Evolutionary conservation across 2,113 vertebrate species (phyloP), one percentile per base, ranked within the genome.

Genomic region (Megalops atlanticus): DNA sequence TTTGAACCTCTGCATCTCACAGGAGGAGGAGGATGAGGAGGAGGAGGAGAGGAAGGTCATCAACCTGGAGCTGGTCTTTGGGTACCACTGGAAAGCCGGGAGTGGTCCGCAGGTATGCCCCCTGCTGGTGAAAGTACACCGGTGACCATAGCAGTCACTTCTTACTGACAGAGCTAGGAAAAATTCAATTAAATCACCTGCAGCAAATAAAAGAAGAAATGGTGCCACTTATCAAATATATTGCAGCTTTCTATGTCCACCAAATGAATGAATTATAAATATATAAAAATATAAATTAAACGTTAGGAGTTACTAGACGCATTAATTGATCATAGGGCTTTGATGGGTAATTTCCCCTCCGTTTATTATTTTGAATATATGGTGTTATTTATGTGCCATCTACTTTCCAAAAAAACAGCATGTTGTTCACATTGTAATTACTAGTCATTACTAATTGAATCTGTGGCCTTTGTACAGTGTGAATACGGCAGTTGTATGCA

Each of bases 81-180:
- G 97, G 78, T 98, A 97, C 89, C 98, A 99, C 89, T 95, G 97
- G 93, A 99, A 99, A 91, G 93, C 97, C 0, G 98, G 95, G 89
- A 96, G 78, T 1, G 93, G 96, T 38, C 92, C 91, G 81, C 90
- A 95, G 93, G 98, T 99, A 96, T 21, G 8, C 2, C 49, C 11
- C 49, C 18, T 54, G 49, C 49, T 54, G 92, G 89, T 89, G 6
- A 52, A 3, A n/a, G 41, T 35, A 71, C 81, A 45, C 18, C 45
- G 73, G 35, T 80, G 43, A 77, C 80, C 43, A 41, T 3, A 14
- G 24, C 18, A 54, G 49, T 54, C 18, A 54, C 49, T 16, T 11
- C 47, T 2, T 1, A 49, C 14, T 2, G 18, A 12, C 24, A 21
- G 49, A 24, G 24, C 3, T 49, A 54, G 24, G 8, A 54, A 54